Conservation (phyloP, 2,888 invertebrate species). For the Parelbella ahira region DNA sequence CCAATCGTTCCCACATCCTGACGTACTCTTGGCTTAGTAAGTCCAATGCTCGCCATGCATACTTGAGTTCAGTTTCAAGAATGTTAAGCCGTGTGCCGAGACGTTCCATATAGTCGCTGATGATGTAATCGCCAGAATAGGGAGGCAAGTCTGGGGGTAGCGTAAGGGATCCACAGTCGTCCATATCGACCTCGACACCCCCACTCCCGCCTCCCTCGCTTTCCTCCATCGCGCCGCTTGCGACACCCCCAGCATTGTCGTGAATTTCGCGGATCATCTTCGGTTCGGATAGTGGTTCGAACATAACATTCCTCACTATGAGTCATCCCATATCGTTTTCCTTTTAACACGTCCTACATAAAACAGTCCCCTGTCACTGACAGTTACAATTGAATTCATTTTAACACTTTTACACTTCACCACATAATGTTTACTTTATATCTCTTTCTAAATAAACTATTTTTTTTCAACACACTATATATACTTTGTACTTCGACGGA, state of each 20-base stretch:
- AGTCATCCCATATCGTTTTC: slow-evolving; percentile 80
- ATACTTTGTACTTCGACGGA: slow-evolving; percentile 74
- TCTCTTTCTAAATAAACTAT: slow-evolving; percentile 36
- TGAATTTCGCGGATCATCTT: slow-evolving; percentile 80
- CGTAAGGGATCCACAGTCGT: slow-evolving; percentile 78
- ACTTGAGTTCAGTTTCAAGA: slow-evolving; percentile 93
- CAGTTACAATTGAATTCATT: slow-evolving; percentile 58
- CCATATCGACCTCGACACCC: slow-evolving; percentile 77
- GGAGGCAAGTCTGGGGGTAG: slow-evolving; percentile 75
- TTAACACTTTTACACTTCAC: slow-evolving; percentile 49
- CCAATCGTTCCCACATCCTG: slow-evolving; percentile 95
- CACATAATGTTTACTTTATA: slow-evolving; percentile 49
- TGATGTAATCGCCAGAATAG: slow-evolving; percentile 86
- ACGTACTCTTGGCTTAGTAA: slow-evolving; percentile 94
- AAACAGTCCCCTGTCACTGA: slow-evolving; percentile 51
- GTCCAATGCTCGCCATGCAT: slow-evolving; percentile 95
- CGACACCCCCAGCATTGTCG: slow-evolving; percentile 73
- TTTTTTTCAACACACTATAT: slow-evolving; percentile 35
- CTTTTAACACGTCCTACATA: slow-evolving; percentile 60
- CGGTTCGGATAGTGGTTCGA: slow-evolving; percentile 63
- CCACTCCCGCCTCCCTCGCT: slow-evolving; percentile 78
- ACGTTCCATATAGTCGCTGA: slow-evolving; percentile 95
- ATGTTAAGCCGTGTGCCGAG: slow-evolving; percentile 92
- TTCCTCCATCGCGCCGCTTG: slow-evolving; percentile 77
- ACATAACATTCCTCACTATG: slow-evolving; percentile 75